These are phyloP conservation scores for Crossoptilon crossoptilon DNA, from an alignment of 2,797 vertebrate genomes.

Conservation along the genomic window DNA sequence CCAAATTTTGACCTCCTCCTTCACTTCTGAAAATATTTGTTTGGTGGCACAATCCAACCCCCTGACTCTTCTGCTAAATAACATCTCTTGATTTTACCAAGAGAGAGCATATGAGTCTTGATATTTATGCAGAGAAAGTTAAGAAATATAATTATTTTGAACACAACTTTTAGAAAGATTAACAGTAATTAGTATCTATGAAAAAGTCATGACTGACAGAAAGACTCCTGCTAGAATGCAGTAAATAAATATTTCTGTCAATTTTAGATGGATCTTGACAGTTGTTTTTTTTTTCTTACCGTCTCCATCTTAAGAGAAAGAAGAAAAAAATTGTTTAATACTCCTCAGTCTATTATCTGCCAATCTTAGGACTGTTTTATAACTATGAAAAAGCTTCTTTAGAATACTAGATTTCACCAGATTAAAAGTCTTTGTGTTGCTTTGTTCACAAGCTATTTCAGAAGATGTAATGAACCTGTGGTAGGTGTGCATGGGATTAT, in stretches of 20 bases:
- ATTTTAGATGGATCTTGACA: background rate
- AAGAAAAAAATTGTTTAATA: background rate
- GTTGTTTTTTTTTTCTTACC: background rate
- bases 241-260: background rate
- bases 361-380: background rate
- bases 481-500: background rate
- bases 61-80: background rate
- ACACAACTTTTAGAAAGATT: background rate
- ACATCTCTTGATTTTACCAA: fast-evolving
- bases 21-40: background rate
- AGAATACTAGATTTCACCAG: background rate
- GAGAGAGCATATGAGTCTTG: background rate
- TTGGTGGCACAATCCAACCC: background rate
- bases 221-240: background rate
- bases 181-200: background rate
- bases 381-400: background rate
- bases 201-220: background rate
- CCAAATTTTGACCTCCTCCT: background rate
- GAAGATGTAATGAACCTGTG: background rate
- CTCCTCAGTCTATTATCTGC: background rate
- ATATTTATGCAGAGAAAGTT: background rate
- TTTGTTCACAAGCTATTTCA: background rate
- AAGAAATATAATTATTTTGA: background rate
- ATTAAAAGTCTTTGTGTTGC: background rate
- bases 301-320: background rate